These are phyloP conservation scores for Morelia viridis DNA, from an alignment of 2,797 vertebrate genomes.

Conservation along the genomic window DNA sequence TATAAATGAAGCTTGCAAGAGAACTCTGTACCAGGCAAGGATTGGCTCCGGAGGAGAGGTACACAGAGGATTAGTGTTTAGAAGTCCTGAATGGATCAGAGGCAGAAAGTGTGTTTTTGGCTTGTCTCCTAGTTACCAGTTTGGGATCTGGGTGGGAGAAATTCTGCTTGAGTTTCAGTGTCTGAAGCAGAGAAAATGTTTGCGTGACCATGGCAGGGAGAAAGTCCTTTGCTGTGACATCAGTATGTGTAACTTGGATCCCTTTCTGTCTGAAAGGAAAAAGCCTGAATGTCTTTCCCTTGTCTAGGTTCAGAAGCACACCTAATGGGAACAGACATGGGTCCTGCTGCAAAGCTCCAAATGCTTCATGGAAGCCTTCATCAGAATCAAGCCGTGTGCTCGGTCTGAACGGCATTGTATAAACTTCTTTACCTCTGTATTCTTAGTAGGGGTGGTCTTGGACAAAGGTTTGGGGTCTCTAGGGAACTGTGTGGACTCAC, in stretches of 20 bases:
- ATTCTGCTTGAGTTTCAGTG: constrained; percentile 31
- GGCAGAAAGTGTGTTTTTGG: constrained; percentile 47
- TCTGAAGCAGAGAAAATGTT: constrained; percentile 34
- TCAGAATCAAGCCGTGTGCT: neutral
- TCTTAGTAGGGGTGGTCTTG: neutral
- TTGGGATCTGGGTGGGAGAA: constrained; percentile 49
- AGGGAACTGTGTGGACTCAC: neutral
- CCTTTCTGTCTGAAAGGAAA: neutral
- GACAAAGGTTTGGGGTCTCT: neutral
- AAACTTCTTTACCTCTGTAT: neutral
- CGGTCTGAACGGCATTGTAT: neutral
- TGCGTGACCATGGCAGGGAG: neutral
- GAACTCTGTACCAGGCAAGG: constrained; percentile 50
- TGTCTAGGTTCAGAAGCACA: neutral
- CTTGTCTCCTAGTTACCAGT: constrained; percentile 55
- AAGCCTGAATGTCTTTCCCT: neutral
- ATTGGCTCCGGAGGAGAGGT: constrained; percentile 58
- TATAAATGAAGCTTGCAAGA: constrained; percentile 48
- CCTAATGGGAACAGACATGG: neutral
- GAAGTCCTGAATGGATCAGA: constrained; percentile 63
- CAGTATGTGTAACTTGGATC: neutral
- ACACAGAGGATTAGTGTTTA: constrained; percentile 67
- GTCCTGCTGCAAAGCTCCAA: neutral
- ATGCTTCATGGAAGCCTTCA: neutral
- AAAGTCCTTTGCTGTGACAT: neutral